phyloP scores from a whole-genome alignment of 1,140 invertebrate genomes.

The Drosophila erecta region DNA sequence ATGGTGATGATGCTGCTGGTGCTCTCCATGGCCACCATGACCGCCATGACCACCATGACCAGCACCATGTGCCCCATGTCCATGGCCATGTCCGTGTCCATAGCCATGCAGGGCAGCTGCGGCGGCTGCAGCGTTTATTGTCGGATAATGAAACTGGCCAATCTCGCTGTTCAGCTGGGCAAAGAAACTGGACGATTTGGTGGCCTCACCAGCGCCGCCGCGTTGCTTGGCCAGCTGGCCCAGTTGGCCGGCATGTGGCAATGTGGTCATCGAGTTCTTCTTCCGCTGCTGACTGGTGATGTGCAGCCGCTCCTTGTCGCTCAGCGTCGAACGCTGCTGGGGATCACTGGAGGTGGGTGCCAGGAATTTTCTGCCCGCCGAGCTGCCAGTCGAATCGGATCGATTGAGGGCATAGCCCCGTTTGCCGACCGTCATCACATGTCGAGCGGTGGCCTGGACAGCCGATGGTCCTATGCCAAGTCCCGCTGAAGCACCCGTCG shows the following conservation, averaged over 20 bases:
- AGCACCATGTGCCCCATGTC: neutral
- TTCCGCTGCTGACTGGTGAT: constrained; percentile 78
- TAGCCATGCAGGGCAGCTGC: constrained; percentile 31
- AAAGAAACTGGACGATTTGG: constrained; percentile 60
- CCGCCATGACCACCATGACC: neutral
- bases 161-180: constrained; percentile 67
- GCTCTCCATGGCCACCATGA: constrained; percentile 1
- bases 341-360: constrained; percentile 95
- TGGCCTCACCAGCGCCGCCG: constrained; percentile 25
- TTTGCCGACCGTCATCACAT: constrained; percentile 77
- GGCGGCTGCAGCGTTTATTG: constrained; percentile 48
- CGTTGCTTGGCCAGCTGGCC: constrained; percentile 53
- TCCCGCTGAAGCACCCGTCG: neutral
- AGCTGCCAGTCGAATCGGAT: constrained; percentile 93
- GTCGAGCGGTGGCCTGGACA: constrained; percentile 82
- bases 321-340: constrained; percentile 86
- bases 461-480: neutral
- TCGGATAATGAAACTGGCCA: constrained; percentile 78
- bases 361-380: constrained; percentile 92
- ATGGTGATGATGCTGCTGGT: constrained; percentile 19
- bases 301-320: constrained; percentile 87
- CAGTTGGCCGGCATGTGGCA: constrained; percentile 57
- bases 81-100: constrained; percentile 15
- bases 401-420: constrained; percentile 86
- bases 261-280: constrained; percentile 79